Conservation (phyloP, 2,113 vertebrate species). For the Empidonax alnorum region DNA sequence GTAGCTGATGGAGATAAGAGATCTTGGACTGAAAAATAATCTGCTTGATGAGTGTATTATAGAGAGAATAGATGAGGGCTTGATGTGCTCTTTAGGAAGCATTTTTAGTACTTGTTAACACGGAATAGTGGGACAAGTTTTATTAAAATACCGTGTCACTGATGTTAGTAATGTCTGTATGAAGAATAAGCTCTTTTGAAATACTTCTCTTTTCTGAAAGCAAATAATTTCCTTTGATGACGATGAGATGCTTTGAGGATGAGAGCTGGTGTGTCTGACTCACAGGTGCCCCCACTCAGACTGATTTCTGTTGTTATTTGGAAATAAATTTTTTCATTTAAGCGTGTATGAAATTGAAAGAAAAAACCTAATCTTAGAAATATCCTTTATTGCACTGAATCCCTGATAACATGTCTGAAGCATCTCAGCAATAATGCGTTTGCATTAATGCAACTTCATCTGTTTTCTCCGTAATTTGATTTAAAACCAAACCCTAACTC, state of each 20-base stretch:
- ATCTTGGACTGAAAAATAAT: neutral
- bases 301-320: slow-evolving; percentile 38
- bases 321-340: slow-evolving; percentile 41
- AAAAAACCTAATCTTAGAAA: slow-evolving; percentile 54
- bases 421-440: neutral
- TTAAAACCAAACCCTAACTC: neutral
- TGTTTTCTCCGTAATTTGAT: neutral
- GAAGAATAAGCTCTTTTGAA: slow-evolving; percentile 28
- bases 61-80: neutral
- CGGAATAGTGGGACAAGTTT: neutral
- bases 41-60: neutral
- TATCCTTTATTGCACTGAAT: neutral
- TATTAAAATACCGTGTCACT: neutral
- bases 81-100: neutral
- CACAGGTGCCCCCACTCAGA: neutral
- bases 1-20: neutral
- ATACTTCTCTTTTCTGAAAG: slow-evolving; percentile 42
- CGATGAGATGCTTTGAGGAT: neutral
- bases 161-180: slow-evolving; percentile 1
- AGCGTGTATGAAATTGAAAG: slow-evolving; percentile 55
- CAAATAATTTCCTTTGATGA: slow-evolving; percentile 5
- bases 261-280: neutral
- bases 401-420: neutral
- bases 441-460: neutral
- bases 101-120: neutral